A percentile compares a stretch with the other conserved stretches of the same genome.
These are phyloP conservation scores for Oconnorella tubifera DNA, from an alignment of 2,888 invertebrate species.

Conservation along the genomic window DNA sequence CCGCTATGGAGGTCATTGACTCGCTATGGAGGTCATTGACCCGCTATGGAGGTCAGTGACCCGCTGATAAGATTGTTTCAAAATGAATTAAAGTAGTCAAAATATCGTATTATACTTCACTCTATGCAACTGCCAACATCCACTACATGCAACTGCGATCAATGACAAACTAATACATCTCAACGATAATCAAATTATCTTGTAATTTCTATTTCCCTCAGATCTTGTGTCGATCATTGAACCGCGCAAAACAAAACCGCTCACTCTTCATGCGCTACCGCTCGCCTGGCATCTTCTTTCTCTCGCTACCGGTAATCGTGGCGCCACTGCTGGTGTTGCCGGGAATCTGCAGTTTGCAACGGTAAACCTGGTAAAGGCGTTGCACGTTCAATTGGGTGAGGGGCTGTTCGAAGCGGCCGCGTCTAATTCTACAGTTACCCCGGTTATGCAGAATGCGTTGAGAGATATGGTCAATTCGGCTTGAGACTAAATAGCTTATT, in stretches of 20 bases:
- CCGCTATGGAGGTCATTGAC: too few species aligned
- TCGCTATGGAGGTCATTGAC: too few species aligned
- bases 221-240: conserved; percentile 39
- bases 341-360: conserved; percentile 8
- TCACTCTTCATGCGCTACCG: conserved; percentile 52
- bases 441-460: not conserved
- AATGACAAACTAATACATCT: too few species aligned
- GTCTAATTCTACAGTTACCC: not conserved
- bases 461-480: not conserved
- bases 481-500: too few species aligned
- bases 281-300: conserved; percentile 46
- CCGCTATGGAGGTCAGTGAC: too few species aligned
- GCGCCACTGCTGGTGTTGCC: not conserved
- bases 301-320: conserved; percentile 10
- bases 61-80: too few species aligned
- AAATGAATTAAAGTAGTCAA: too few species aligned
- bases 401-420: conserved; percentile 27
- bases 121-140: too few species aligned
- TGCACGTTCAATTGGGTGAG: conserved; percentile 26
- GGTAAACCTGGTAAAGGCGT: conserved; percentile 14
- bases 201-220: too few species aligned
- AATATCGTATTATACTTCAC: too few species aligned
- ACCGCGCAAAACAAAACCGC: conserved; percentile 39
- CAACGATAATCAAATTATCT: too few species aligned
- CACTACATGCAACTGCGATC: too few species aligned